These are phyloP conservation scores for Cinara cedri DNA, from an alignment of 2,888 invertebrate species.

Conservation along the genomic window DNA sequence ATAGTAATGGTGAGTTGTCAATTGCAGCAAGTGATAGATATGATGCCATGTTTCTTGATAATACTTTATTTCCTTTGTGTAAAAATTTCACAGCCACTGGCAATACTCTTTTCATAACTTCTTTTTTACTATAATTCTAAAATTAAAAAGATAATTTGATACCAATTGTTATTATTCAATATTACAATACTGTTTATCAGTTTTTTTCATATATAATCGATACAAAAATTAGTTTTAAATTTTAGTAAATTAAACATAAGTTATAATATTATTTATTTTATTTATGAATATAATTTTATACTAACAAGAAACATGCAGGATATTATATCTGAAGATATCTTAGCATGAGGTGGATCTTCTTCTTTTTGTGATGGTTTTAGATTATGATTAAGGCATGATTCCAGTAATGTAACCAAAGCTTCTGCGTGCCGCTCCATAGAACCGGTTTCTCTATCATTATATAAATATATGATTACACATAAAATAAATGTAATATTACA, in stretches of 20 bases:
- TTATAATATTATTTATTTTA: too few relatives aligned
- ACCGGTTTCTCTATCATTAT: conserved; percentile 72
- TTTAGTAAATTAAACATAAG: not conserved
- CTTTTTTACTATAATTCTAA: conserved; percentile 74
- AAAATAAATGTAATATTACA: too few relatives aligned
- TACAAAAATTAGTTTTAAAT: too few relatives aligned
- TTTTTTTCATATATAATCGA: conserved; percentile 18
- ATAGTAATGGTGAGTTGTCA: conserved; percentile 83
- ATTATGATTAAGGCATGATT: conserved; percentile 88
- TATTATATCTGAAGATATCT: conserved; percentile 93
- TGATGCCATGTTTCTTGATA: conserved; percentile 87
- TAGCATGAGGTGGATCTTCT: conserved; percentile 93
- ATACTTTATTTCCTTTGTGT: conserved; percentile 86
- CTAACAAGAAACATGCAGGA: conserved; percentile 91
- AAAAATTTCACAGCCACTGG: conserved; percentile 91
- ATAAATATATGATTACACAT: too few relatives aligned
- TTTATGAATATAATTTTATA: conserved; percentile 54
- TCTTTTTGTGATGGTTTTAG: conserved; percentile 78
- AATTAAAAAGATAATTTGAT: conserved; percentile 60
- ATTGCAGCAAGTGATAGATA: conserved; percentile 92
- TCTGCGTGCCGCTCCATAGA: conserved; percentile 86
- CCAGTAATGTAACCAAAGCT: conserved; percentile 81
- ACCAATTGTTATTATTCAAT: not conserved
- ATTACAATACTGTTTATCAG: not conserved
- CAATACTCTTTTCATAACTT: conserved; percentile 81